Base-by-base conservation (phyloP, 1,140 invertebrate species). In the Ips nitidus region DNA sequence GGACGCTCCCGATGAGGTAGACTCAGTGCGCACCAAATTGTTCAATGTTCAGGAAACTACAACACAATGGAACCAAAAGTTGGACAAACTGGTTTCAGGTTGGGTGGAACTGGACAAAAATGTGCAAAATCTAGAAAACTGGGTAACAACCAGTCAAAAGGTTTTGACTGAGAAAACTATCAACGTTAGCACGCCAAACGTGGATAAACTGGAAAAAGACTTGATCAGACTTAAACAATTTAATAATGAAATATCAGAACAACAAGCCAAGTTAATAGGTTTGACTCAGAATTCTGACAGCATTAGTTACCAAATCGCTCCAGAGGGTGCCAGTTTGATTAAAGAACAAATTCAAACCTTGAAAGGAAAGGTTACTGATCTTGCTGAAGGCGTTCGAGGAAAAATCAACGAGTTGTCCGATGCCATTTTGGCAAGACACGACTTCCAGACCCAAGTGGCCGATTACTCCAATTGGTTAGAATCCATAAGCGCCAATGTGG, bases 401-500 rank as follows among this genome's bases (percentile, higher is more conserved):
- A 88, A 88, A 78, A 91, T 93, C 41, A 93, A 94, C 78, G 84
- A 87, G 47, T 81, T 94, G 0, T 93, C 92, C 3, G 92, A 94
- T 78, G 86, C 90, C 37, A 88, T 94, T 41, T 86, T 93, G 45
- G 85, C 89, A 2, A 83, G 89, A 73, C 91, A 95, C 83, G 94
- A 97, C 78, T 93, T 96, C 73, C 88, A 92, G 74, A 88, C 89
- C 38, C 91, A 91, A 77, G 82, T 97, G 55, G 85, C 88, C 6
- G 89, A 90, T 71, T 93, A 97, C 76, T 88, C 90, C 56, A 90
- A 89, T 59, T 96, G 93, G 93, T 88, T 97, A 80, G 89, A 90
- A 52, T 86, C 90, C 62, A 84, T 94, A 53, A 85, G 89, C 73
- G 83, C 86, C 36, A 89, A 91, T 74, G 86, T 93, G 36, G 87